phyloP scores from a whole-genome alignment of 2,113 vertebrate species.

The Nettapus auritus region DNA sequence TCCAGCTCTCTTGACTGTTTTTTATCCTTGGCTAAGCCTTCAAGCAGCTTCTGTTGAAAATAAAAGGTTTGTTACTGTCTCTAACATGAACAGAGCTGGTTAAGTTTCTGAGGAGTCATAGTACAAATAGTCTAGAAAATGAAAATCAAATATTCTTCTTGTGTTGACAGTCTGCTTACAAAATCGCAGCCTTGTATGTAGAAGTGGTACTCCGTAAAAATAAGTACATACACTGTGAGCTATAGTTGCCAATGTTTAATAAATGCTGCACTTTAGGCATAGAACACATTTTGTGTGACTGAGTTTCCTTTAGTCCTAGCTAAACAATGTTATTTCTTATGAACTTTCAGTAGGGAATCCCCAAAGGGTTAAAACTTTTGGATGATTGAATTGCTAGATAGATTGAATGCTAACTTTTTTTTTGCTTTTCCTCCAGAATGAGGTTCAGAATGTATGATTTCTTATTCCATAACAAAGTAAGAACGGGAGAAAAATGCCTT shows the following conservation, averaged over 20 bases:
- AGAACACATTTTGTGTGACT: neutral
- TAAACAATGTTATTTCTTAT: neutral
- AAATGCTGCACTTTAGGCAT: neutral
- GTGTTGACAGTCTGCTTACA: neutral
- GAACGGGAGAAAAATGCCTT: neutral
- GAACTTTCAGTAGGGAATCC: neutral
- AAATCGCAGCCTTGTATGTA: neutral
- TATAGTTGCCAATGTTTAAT: neutral
- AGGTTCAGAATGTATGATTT: neutral
- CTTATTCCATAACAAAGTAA: neutral
- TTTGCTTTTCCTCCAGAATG: neutral
- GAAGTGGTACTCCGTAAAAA: neutral
- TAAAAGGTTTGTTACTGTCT: neutral
- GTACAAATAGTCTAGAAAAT: neutral
- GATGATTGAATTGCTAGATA: neutral
- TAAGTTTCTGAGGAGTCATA: neutral
- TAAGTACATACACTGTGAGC: neutral
- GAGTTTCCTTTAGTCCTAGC: neutral
- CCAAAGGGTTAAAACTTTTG: neutral
- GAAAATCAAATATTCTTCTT: neutral
- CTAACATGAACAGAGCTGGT: neutral
- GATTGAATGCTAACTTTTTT: too few relatives aligned
- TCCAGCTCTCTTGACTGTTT: neutral
- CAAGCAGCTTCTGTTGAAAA: slow-evolving; percentile 1
- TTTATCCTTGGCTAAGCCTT: neutral